phyloP scores from a whole-genome alignment of 2,113 vertebrate species.

The Herpetotheres cachinnans region DNA sequence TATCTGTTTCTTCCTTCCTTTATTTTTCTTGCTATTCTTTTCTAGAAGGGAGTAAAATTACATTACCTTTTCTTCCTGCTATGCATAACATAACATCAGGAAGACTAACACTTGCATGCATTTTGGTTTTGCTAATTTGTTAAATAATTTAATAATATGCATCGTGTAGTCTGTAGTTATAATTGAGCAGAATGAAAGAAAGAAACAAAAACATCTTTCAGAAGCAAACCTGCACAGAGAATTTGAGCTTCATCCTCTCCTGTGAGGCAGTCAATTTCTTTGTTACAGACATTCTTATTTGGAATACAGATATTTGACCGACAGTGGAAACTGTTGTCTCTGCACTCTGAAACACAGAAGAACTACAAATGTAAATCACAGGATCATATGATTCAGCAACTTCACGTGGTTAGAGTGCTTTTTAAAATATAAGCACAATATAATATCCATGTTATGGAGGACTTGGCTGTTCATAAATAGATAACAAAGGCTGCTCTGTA shows the following conservation, averaged over 20 bases:
- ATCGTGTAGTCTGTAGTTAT: background rate
- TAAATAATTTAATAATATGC: background rate
- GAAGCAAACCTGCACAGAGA: constrained; percentile 59
- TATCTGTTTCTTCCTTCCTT: background rate
- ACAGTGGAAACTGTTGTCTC: constrained; percentile 72
- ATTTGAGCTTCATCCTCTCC: constrained; percentile 82
- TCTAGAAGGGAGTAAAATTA: background rate
- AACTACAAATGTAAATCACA: background rate
- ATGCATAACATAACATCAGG: background rate
- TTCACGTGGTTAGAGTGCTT: background rate
- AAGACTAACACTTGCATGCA: background rate
- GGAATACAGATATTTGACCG: constrained; percentile 83
- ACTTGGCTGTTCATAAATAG: background rate
- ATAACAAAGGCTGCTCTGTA: background rate
- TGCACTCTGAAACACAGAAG: constrained; percentile 77
- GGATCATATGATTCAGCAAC: background rate
- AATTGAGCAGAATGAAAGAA: background rate
- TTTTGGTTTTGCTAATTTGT: background rate
- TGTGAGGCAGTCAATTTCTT: constrained; percentile 84
- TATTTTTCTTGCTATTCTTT: background rate
- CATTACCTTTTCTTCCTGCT: background rate
- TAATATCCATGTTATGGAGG: background rate
- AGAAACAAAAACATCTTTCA: background rate
- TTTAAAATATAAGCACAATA: background rate
- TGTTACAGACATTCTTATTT: constrained; percentile 54